Conservation (phyloP, 2,888 invertebrate genomes). For the Cheilosia soror region DNA sequence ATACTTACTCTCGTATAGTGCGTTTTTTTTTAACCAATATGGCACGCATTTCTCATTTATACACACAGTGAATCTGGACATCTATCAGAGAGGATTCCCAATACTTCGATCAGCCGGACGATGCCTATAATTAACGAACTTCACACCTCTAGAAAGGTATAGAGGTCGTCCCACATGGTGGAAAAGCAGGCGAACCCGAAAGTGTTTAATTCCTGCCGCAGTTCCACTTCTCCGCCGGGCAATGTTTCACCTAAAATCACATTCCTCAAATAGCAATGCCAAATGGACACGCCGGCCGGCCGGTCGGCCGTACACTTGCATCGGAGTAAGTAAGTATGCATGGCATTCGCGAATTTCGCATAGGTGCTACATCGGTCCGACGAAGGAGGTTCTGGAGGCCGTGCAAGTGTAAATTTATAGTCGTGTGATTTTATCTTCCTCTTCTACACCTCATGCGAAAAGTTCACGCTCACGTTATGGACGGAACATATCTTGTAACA, state of each 20-base stretch:
- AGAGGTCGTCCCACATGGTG: conserved; percentile 60
- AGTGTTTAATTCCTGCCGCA: conserved; percentile 74
- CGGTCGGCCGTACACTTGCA: conserved; percentile 39
- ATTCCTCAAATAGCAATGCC: conserved; percentile 70
- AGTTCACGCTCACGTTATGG: conserved; percentile 69
- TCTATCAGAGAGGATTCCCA: conserved; percentile 47
- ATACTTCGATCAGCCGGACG: conserved; percentile 54
- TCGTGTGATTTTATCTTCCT: conserved; percentile 82
- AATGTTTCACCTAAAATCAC: conserved; percentile 73
- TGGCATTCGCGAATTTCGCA: conserved; percentile 62
- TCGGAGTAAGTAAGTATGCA: conserved; percentile 46
- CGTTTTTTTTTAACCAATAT: conserved; percentile 27
- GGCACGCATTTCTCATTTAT: conserved; percentile 63
- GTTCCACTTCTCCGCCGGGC: conserved; percentile 63
- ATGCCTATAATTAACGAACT: conserved; percentile 81
- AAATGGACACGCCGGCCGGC: conserved; percentile 39
- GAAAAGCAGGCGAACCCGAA: conserved; percentile 71
- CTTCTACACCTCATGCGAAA: conserved; percentile 71
- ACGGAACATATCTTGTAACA: conserved; percentile 58
- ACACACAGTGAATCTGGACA: conserved; percentile 46
- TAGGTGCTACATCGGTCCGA: conserved; percentile 59
- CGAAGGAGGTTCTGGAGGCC: conserved; percentile 79
- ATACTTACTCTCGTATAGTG: background rate
- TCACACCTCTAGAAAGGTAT: conserved; percentile 80
- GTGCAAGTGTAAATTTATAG: conserved; percentile 84